phyloP scores from a whole-genome alignment of 23 tunicate genomes.

The Ciona savignyi region DNA sequence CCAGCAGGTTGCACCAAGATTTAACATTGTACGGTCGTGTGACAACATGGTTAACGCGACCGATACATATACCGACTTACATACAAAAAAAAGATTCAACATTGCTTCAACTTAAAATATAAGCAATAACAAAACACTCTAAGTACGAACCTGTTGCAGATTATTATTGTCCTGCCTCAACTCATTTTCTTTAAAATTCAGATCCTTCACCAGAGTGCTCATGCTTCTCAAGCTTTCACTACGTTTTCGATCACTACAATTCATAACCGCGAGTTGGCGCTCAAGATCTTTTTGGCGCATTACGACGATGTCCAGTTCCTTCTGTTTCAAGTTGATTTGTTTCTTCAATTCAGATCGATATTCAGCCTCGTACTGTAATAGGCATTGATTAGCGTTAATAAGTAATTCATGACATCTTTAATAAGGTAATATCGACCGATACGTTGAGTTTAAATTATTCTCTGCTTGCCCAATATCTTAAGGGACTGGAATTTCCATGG shows the following conservation, averaged over 20 bases:
- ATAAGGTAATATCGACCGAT: too few species aligned
- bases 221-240: constrained; percentile 12
- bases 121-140: too few species aligned
- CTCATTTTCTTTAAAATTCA: constrained; percentile 4
- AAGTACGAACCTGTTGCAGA: not conserved
- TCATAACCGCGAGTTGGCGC: constrained; percentile 18
- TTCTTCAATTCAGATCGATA: constrained; percentile 7
- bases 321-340: constrained; percentile 6
- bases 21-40: too few species aligned
- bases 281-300: constrained; percentile 4
- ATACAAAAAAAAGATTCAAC: too few species aligned
- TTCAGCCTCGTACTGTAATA: constrained; percentile 4
- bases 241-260: constrained; percentile 5
- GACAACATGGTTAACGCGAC: too few species aligned
- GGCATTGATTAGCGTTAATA: not conserved
- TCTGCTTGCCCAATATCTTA: too few species aligned
- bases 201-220: not conserved
- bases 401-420: too few species aligned
- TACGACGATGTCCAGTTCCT: constrained; percentile 13
- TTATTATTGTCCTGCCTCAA: not conserved
- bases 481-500: too few species aligned
- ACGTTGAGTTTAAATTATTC: too few species aligned
- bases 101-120: too few species aligned
- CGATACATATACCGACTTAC: too few species aligned
- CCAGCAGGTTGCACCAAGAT: too few species aligned